Conservation (phyloP, 2,888 invertebrate species). For the Enoplolaimus lenunculus region DNA sequence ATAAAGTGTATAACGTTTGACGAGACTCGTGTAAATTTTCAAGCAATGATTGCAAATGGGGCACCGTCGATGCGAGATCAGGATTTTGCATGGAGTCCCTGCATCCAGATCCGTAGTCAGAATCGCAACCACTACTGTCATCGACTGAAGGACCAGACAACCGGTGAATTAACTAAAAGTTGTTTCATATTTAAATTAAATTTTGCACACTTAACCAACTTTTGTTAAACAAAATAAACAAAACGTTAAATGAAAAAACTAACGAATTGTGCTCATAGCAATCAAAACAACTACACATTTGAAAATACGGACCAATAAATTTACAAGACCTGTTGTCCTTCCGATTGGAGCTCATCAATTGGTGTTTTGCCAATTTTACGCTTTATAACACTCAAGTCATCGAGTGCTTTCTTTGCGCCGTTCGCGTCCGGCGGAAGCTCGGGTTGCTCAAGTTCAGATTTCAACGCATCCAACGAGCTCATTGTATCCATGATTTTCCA, state of each 20-base stretch:
- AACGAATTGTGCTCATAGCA: too few relatives aligned
- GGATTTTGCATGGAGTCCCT: constrained; percentile 47
- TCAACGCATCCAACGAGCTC: constrained; percentile 76
- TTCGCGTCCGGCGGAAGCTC: constrained; percentile 88
- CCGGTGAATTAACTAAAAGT: constrained; percentile 22
- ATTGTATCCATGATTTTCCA: constrained; percentile 88
- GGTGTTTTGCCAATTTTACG: constrained; percentile 82
- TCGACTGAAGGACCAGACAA: constrained; percentile 15
- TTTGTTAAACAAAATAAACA: too few relatives aligned
- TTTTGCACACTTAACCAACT: too few relatives aligned
- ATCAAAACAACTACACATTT: too few relatives aligned
- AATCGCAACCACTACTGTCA: constrained; percentile 14
- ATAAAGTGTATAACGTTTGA: constrained; percentile 74
- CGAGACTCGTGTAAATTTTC: constrained; percentile 48
- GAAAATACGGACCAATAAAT: constrained; percentile 25
- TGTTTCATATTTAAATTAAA: too few relatives aligned
- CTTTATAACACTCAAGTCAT: constrained; percentile 81
- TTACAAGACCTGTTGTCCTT: constrained; percentile 62
- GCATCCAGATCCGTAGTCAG: constrained; percentile 23
- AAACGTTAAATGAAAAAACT: too few relatives aligned
- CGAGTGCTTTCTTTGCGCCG: constrained; percentile 75
- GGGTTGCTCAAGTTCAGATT: constrained; percentile 76
- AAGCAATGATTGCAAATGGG: constrained; percentile 42
- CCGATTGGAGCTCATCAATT: constrained; percentile 76
- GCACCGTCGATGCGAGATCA: constrained; percentile 49